Percentiles rank a stretch among this genome's conserved stretches.
Evolutionary conservation across 2,888 invertebrate genomes (phyloP).

Genomic region (Euphydryas editha): DNA sequence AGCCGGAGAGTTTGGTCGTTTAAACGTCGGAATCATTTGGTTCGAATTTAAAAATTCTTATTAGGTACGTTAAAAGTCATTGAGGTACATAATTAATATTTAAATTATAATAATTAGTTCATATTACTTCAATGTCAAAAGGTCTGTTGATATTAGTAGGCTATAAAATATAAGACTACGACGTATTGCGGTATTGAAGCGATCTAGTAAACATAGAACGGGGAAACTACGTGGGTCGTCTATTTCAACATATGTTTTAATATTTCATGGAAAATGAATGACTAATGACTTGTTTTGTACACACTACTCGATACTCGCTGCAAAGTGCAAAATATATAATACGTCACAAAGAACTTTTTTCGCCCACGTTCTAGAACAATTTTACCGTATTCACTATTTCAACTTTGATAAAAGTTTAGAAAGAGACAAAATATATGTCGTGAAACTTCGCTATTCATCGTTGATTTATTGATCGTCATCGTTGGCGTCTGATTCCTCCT

Average conservation of each 20-base stretch:
- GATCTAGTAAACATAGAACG: no score
- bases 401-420: constrained; percentile 36
- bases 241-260: constrained; percentile 4
- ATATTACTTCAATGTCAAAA: no score
- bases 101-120: no score
- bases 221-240: no score
- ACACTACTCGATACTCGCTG: not conserved
- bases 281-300: constrained; percentile 16
- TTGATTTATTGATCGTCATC: constrained; percentile 41
- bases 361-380: constrained; percentile 56
- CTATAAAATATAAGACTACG: no score
- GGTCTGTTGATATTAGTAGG: no score
- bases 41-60: no score
- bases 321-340: not conserved
- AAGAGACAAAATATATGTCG: constrained; percentile 50
- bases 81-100: no score
- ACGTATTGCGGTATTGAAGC: no score
- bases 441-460: constrained; percentile 46
- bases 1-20: no score
- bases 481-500: constrained; percentile 12
- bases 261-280: constrained; percentile 13
- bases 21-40: no score
- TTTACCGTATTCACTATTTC: constrained; percentile 40
- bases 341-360: constrained; percentile 57
- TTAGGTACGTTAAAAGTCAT: no score